Evolutionary conservation across 2,888 invertebrate species (phyloP), one percentile per base, ranked within the genome.

Genomic region (Andrena minutula): DNA sequence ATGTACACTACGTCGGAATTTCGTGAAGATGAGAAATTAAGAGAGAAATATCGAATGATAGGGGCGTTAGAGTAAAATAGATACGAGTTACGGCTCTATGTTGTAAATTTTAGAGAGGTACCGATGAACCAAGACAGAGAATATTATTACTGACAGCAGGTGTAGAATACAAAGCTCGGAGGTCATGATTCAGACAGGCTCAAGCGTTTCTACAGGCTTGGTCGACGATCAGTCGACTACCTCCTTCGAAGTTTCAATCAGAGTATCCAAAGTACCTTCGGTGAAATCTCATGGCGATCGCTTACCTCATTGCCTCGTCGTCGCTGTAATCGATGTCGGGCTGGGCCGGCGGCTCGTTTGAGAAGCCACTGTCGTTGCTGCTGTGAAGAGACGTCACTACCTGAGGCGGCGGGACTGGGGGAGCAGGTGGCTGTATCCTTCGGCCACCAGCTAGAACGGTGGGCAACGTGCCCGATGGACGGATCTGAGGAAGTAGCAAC

Each of bases 281-380:
- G 69, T 32, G 47, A 65, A 32, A 56, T 70, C n/a, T 49, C 51
- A 4, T 65, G n/a, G 28, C 12, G 26, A 32, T 66, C 60, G 58
- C 90, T 92, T 94, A 96, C 96, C 96, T 96, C 93, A 96, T 95
- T 51, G 96, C 97, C 92, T 98, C 98, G 94, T 98, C 98, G 92
- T 98, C 98, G 70, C 98, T 98, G 94, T 98, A 98, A 94, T 98
- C 98, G 79, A 98, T 96, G 94, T 98, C 98, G 28, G 98, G 98
- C 91, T 97, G 97, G 32, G 96, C 97, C 3, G 98, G 98, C 10
- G 97, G 96, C 92, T 98, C 98, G 93, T 98, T 98, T 91, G 98
- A 97, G 94, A 98, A 98, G 20, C 98, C 98, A 89, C 98, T 98
- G 94, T 98, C 98, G 94, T 98, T 98, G 93, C 98, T 98, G 94